A percentile compares a stretch with the other conserved stretches of the same genome.
Conservation (phyloP, 1,140 invertebrate species). For the Cydia fagiglandana region DNA sequence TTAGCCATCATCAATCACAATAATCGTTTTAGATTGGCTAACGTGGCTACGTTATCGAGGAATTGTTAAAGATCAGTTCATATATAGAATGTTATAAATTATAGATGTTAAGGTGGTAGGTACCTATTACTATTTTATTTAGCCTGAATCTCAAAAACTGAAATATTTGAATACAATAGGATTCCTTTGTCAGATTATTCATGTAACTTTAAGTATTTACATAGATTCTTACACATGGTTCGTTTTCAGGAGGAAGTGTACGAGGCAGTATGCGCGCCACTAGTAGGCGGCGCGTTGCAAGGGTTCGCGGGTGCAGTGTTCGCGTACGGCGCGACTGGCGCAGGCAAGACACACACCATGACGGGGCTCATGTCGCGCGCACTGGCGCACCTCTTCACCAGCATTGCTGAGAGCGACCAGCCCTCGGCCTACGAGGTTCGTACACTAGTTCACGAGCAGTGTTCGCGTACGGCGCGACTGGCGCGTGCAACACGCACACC, state of each 20-base stretch:
- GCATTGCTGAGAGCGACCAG: conserved; percentile 78
- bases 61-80: too few species aligned
- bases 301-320: conserved; percentile 98
- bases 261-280: conserved; percentile 87
- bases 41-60: not conserved
- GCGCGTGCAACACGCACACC: conserved; percentile 95
- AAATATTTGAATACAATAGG: too few species aligned
- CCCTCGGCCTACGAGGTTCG: conserved; percentile 81
- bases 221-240: not conserved
- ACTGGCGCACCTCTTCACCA: conserved; percentile 90
- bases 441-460: not conserved
- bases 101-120: too few species aligned
- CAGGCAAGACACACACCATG: conserved; percentile 96
- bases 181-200: too few species aligned
- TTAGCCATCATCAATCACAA: too few species aligned
- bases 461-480: conserved; percentile 62
- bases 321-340: conserved; percentile 96
- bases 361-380: conserved; percentile 94
- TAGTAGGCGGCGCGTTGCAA: conserved; percentile 92
- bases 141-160: too few species aligned
- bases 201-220: not conserved
- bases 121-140: too few species aligned
- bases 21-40: not conserved
- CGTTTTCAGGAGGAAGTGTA: conserved; percentile 89
- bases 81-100: too few species aligned